Evolutionary conservation across 2,888 invertebrate genomes (phyloP).

Genomic region (Oeneis ivallda): DNA sequence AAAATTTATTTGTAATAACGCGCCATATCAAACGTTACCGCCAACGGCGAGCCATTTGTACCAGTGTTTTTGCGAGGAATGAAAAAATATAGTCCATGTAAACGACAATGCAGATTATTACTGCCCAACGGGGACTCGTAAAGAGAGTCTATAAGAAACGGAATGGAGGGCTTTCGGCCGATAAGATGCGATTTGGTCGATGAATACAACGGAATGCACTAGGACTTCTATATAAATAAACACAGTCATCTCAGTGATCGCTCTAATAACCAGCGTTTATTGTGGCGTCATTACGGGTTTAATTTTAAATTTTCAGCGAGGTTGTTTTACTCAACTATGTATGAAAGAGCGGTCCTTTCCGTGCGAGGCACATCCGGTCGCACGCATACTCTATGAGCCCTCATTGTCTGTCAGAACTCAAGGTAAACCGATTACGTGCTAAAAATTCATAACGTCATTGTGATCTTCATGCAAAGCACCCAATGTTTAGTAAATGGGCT

Average conservation of each 20-base stretch:
- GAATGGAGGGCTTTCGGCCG: conserved; percentile 52
- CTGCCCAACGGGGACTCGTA: conserved; percentile 64
- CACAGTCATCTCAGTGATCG: conserved; percentile 57
- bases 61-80: conserved; percentile 56
- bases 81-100: conserved; percentile 70
- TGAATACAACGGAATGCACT: conserved; percentile 39
- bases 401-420: conserved; percentile 65
- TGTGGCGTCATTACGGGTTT: conserved; percentile 67
- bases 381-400: conserved; percentile 65
- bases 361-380: conserved; percentile 62
- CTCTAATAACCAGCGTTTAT: conserved; percentile 62
- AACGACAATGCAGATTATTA: conserved; percentile 74
- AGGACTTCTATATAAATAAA: conserved; percentile 34
- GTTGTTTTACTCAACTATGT: conserved; percentile 73
- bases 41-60: conserved; percentile 56
- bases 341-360: conserved; percentile 65
- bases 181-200: conserved; percentile 49
- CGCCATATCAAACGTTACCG: conserved; percentile 57
- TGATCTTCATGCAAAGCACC: conserved; percentile 56
- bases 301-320: conserved; percentile 71
- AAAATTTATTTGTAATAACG: conserved; percentile 55
- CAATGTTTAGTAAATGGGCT: conserved; percentile 61
- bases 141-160: conserved; percentile 62
- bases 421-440: conserved; percentile 74
- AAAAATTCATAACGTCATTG: conserved; percentile 74